These are phyloP conservation scores for Acrossocheilus wenchowensis DNA, from an alignment of 2,797 vertebrate genomes.

Conservation along the genomic window DNA sequence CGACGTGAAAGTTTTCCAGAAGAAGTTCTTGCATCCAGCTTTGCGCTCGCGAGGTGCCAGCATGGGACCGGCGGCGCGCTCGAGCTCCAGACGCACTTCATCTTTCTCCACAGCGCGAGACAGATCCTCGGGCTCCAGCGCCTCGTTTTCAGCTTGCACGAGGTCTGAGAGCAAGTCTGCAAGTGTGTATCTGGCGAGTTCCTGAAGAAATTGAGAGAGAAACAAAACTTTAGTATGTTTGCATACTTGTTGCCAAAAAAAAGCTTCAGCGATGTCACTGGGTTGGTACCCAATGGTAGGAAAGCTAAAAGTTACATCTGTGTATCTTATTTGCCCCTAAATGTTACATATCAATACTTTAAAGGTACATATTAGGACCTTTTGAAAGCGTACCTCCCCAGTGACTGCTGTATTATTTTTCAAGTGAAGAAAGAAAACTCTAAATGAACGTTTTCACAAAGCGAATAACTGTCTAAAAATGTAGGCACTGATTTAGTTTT, in stretches of 20 bases:
- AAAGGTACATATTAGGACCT: neutral
- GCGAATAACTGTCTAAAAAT: neutral
- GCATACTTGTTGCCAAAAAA: neutral
- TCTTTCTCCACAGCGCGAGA: slow-evolving; percentile 84
- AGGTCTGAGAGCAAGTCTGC: slow-evolving; percentile 92
- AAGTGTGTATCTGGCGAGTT: slow-evolving; percentile 87
- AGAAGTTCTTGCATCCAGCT: slow-evolving; percentile 99
- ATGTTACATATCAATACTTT: neutral
- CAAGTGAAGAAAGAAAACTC: neutral
- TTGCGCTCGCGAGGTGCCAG: slow-evolving; percentile 94
- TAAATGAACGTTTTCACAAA: neutral
- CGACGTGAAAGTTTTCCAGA: slow-evolving; percentile 99
- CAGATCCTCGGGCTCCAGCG: slow-evolving; percentile 86
- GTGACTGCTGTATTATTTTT: neutral
- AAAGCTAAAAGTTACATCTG: neutral
- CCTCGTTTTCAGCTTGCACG: slow-evolving; percentile 92
- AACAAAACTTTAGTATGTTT: neutral
- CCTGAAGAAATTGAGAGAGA: slow-evolving; percentile 70
- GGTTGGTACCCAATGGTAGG: neutral
- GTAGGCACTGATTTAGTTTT: neutral
- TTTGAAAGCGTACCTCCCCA: neutral
- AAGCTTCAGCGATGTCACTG: neutral
- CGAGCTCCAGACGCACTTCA: slow-evolving; percentile 86
- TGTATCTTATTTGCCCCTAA: neutral
- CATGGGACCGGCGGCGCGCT: slow-evolving; percentile 87